Evolutionary conservation across 2,888 invertebrate genomes (phyloP), one percentile per base, ranked within the genome.

Genomic region (Empis livida): DNA sequence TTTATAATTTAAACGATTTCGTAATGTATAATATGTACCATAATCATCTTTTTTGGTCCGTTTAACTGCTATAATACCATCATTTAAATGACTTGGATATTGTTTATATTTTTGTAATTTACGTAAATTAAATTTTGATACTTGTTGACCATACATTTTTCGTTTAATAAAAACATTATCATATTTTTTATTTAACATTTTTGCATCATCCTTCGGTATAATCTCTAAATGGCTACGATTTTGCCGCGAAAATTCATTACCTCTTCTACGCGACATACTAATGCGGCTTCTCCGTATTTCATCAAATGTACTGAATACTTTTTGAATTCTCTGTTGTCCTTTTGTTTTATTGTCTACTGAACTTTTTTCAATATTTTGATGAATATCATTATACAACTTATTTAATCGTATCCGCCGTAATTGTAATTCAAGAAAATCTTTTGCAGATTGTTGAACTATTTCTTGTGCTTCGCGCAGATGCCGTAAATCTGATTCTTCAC

Each of bases 1-100:
- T 30, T 45, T 48, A 2, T 16, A 17, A 10, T 14, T 30, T 11
- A 48, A 16, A 10, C 35, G 41, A 44, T 48, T 48, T 16, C 42
- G 42, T 27, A 44, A n/a, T n/a, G 23, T 44, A 30, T 41, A 44
- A 23, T 48, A 48, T n/a, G 14, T 27, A 3, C 44, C 48, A 41
- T 44, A 48, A 15, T 43, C 40, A 8, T 20, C 20, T 16, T 43
- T 16, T 27, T 27, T 27, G 9, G 5, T 27, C 5, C 23, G 23
- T 27, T 27, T 27, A 27, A 8, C 23, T 27, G 23, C 9, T 27
- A 27, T 9, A 6, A 27, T 27, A 27, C 23, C 23, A 27, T 9
- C 23, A 27, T 27, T 27, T 27, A 9, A 8, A 27, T 5, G 5
- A 27, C 9, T 27, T 27, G 9, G 5, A 27, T 6, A 27, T 27